Conservation (phyloP, 2,113 vertebrate genomes). For the Eretmochelys imbricata region DNA sequence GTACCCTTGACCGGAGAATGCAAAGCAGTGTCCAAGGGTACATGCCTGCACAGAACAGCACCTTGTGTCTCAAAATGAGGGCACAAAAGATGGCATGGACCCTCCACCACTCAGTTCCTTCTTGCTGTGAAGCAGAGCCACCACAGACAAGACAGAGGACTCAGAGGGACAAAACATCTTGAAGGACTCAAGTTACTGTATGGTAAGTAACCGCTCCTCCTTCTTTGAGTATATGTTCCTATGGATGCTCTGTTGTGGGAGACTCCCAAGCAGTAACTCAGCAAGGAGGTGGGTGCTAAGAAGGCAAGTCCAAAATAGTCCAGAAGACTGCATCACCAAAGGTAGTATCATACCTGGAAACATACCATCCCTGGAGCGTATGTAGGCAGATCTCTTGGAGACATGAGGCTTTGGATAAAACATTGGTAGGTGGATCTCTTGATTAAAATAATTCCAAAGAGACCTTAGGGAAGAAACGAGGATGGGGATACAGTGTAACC, state of each 20-base stretch:
- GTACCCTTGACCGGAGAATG: neutral
- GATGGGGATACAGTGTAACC: neutral
- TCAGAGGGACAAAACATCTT: neutral
- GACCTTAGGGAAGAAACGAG: neutral
- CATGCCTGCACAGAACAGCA: neutral
- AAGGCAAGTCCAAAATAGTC: neutral
- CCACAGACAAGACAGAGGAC: neutral
- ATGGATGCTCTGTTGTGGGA: neutral
- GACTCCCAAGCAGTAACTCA: neutral
- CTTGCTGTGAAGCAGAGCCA: neutral
- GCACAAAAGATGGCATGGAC: neutral
- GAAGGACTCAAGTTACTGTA: neutral
- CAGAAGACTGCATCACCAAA: neutral
- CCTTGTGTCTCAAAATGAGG: neutral
- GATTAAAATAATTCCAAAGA: neutral
- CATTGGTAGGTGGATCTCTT: neutral
- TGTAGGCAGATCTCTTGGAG: neutral
- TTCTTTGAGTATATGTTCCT: neutral
- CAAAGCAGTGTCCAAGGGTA: neutral
- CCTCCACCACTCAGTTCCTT: neutral
- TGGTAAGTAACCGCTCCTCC: neutral
- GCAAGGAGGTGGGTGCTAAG: neutral
- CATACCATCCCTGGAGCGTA: neutral
- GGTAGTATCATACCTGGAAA: neutral
- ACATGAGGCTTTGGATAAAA: neutral